Base-by-base conservation (phyloP, 1,140 invertebrate genomes). In the Drosophila arizonae region DNA sequence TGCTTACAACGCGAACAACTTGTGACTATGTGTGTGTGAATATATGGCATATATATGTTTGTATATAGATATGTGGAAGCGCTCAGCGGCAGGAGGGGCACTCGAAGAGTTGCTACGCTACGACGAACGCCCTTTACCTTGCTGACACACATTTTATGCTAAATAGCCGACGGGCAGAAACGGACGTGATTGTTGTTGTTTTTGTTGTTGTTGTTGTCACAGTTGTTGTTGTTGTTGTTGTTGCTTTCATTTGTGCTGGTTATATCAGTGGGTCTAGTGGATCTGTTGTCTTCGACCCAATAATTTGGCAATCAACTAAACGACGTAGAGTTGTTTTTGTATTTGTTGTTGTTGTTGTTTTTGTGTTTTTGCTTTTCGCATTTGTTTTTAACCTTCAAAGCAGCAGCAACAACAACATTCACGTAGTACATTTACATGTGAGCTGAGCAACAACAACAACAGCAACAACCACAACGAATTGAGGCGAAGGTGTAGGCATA, bases 131-230 rank as follows among this genome's bases (percentile, higher is more conserved):
- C 84, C 84, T 87, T 87, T 87, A 87, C 84, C 84, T 87, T 87
- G 84, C 84, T 87, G 84, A 87, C 84, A 87, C 77, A 87, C 84
- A 87, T 87, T 87, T 87, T 89, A 87, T 87, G 84, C 80, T 80
- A 87, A 87, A 54, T 17, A 80, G 76, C 61, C 77, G 58, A 48
- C 70, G 84, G 84, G 69, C 54, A 55, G 55, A 39, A 67, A 51
- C 57, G 39, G 57, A 79, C 70, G 58, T 48, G 58, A 54, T 67
- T 77, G 63, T 48, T 50, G 63, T 64, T 67, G 61, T 11, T 48
- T 52, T 21, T 48, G 33, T 8, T 50, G 54, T 6, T 58, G 45
- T 57, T 57, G 43, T 15, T 67, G 17, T 24, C 21, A 24, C 21
- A 24, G 21, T 54, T 51, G 54, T 5, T 58, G 50, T 52, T 67